A percentile compares a stretch with the other conserved stretches of the same genome.
phyloP scores from a whole-genome alignment of 1,140 invertebrate species.

The Solen grandis region DNA sequence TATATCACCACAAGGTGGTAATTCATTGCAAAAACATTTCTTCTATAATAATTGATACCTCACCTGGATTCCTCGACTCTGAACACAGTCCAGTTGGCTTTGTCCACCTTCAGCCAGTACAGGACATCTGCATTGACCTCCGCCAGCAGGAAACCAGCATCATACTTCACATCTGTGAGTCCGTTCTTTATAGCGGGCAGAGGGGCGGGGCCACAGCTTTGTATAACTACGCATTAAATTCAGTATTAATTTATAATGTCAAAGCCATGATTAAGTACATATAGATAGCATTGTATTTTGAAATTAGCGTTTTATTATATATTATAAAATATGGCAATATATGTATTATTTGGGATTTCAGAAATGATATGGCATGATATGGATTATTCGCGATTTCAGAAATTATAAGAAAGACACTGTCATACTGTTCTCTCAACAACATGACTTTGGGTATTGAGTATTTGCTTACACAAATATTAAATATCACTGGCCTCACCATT shows the following conservation, averaged over 20 bases:
- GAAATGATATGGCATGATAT: not conserved
- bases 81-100: slow-evolving; percentile 44
- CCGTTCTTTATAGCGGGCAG: slow-evolving; percentile 86
- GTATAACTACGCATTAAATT: slow-evolving; percentile 81
- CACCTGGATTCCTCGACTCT: slow-evolving; percentile 31
- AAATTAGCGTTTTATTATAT: not conserved
- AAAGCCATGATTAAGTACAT: no score
- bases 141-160: slow-evolving; percentile 88
- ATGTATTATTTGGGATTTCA: not conserved
- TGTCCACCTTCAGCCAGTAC: slow-evolving; percentile 74
- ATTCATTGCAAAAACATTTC: no score
- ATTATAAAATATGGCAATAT: not conserved
- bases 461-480: no score
- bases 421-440: no score
- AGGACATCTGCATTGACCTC: slow-evolving; percentile 90
- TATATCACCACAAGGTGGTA: no score
- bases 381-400: not conserved
- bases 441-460: no score
- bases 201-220: slow-evolving; percentile 85
- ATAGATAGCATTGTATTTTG: not conserved
- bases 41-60: not conserved
- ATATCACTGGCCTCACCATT: slow-evolving; percentile 16
- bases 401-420: no score
- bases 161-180: slow-evolving; percentile 86
- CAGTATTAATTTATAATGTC: no score